phyloP scores from a whole-genome alignment of 2,888 invertebrate genomes.

The Imbricaverruca yamaguchii region DNA sequence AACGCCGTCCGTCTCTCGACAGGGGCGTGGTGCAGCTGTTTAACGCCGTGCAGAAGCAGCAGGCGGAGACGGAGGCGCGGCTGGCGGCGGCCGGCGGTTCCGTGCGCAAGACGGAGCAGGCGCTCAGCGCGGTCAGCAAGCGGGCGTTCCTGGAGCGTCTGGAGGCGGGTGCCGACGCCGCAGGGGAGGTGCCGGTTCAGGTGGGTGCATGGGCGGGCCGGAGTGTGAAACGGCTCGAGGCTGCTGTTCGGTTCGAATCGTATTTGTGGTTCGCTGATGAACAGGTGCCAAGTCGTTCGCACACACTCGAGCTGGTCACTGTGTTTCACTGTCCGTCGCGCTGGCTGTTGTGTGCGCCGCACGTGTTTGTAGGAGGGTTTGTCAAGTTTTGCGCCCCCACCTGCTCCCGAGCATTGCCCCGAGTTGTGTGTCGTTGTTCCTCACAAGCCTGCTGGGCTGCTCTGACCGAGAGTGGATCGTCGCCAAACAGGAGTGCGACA shows the following conservation, averaged over 20 bases:
- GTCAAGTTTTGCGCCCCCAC: no score
- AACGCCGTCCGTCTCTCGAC: conserved; percentile 16
- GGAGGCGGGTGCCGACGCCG: conserved; percentile 36
- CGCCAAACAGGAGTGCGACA: conserved; percentile 38
- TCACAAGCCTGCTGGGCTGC: no score
- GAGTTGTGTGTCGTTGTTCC: no score
- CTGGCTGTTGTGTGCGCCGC: no score
- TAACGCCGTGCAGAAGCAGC: conserved; percentile 80
- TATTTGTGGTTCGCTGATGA: no score
- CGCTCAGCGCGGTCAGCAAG: conserved; percentile 50
- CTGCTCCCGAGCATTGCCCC: no score
- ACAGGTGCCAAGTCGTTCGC: no score
- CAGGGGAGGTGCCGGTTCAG: conserved; percentile 1
- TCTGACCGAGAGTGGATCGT: no score
- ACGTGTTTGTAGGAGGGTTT: no score
- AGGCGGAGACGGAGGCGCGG: conserved; percentile 64
- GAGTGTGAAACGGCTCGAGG: conserved; percentile 23
- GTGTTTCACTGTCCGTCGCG: no score
- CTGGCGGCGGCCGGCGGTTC: conserved; percentile 54
- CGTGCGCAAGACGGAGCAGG: conserved; percentile 67
- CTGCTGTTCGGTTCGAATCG: conserved; percentile 23
- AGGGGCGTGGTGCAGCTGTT: conserved; percentile 88
- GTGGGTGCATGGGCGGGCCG: conserved; percentile 9
- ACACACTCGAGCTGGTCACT: no score
- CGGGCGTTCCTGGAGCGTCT: conserved; percentile 41